phyloP scores from a whole-genome alignment of 2,113 vertebrate genomes.

The Catharus fuscescens region DNA sequence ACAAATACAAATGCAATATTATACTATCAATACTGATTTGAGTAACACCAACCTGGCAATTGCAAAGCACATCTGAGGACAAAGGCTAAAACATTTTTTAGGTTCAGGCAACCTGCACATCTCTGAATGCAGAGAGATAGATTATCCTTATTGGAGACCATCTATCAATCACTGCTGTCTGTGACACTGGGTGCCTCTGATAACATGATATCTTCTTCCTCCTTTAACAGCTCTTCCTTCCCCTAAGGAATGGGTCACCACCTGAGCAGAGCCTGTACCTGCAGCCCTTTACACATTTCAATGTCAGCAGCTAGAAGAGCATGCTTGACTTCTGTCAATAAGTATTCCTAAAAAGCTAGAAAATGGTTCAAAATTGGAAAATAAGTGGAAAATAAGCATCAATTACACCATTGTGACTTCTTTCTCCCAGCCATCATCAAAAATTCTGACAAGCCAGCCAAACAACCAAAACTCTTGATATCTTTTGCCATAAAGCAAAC shows the following conservation, averaged over 20 bases:
- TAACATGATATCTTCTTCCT: background rate
- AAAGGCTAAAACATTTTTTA: background rate
- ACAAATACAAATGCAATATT: background rate
- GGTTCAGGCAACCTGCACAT: background rate
- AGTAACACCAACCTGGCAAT: background rate
- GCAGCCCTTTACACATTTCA: background rate
- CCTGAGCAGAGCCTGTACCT: background rate
- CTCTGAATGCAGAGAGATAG: rapidly evolving
- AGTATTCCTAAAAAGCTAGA: background rate
- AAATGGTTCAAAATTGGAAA: background rate
- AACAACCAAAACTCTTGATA: background rate
- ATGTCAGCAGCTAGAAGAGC: background rate
- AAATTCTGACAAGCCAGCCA: conserved; percentile 9
- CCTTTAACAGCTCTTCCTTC: background rate
- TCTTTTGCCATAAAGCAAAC: conserved; percentile 2
- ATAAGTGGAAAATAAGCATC: background rate
- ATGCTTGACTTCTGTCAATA: background rate
- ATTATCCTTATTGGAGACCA: background rate
- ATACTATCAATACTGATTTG: background rate
- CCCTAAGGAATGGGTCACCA: background rate
- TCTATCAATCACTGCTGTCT: background rate
- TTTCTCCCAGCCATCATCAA: background rate
- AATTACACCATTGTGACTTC: background rate
- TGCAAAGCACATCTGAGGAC: background rate
- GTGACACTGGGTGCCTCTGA: background rate